Evolutionary conservation across 2,797 vertebrate genomes (phyloP), one percentile per base, ranked within the genome.

Genomic region (Podargus strigoides): DNA sequence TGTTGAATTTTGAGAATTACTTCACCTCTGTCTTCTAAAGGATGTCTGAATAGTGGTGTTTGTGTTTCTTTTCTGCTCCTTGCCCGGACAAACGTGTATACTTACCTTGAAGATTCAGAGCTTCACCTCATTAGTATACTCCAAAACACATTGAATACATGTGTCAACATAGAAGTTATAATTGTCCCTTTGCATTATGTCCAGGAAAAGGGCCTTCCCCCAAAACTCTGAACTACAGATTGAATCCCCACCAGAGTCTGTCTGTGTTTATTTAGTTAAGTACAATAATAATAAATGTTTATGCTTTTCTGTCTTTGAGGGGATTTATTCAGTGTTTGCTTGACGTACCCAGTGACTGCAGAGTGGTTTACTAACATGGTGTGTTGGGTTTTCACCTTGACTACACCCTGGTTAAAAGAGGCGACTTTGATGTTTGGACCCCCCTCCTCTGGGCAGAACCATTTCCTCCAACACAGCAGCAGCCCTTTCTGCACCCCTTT

Each of bases 11-110:
- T 85, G 46, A 41, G 76, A 76, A 20, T 77, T 73, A 56, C 58
- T 68, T 82, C 34, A 64, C 32, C 36, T 68, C 37, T 62, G 21
- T 58, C 72, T 85, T 89, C n/a, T 92, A 85, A 89, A 66, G 24
- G 34, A 15, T 28, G 4, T 56, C 41, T 72, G 32, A 76, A 56
- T 70, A 56, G 9, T n/a, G 13, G 2, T 42, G 19, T 59, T 76
- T 47, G 27, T 7, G 23, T 85, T 83, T 87, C 13, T 76, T 89
- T 77, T 79, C 55, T 67, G 2, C 9, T 82, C 16, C 32, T 50
- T 50, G 18, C 64, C 42, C 0, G 1, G 60, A 52, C 14, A 66
- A 50, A 70, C 15, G 39, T 14, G 12, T n/a, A 14, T 42, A 10
- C 17, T 81, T 85, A 39, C 32, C 47, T 53, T 30, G 47, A 21